These are phyloP conservation scores for Graptemys geographica DNA, from an alignment of 2,797 vertebrate genomes.

Conservation along the genomic window DNA sequence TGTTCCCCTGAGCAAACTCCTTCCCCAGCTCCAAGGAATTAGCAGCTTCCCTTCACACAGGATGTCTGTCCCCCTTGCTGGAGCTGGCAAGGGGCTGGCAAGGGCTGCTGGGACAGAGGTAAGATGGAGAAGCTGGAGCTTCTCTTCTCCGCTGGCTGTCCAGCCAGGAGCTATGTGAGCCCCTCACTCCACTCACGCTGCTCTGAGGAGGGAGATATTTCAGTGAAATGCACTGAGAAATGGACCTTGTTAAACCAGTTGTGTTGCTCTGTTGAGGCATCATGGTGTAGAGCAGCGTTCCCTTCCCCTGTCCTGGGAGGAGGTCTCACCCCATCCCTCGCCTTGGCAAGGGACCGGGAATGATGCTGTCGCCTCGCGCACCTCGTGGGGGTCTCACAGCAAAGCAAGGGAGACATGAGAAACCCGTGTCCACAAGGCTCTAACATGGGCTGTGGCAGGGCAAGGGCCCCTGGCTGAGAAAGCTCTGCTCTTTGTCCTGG, in stretches of 20 bases:
- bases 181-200: too few species aligned
- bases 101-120: background rate
- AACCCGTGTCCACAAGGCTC: background rate
- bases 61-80: background rate
- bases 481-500: background rate
- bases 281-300: background rate
- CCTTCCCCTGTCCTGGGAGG: background rate
- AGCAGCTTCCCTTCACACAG: background rate
- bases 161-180: background rate
- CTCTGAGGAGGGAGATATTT: background rate
- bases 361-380: background rate
- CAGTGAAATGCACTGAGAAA: background rate
- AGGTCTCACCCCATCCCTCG: background rate
- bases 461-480: background rate
- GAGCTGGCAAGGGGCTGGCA: background rate
- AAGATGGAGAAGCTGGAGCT: background rate
- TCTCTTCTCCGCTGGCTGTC: background rate
- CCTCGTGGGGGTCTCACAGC: background rate
- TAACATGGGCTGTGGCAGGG: background rate
- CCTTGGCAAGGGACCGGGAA: background rate
- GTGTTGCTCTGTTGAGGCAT: too few species aligned
- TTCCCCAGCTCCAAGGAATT: background rate
- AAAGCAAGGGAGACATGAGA: background rate
- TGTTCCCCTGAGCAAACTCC: background rate
- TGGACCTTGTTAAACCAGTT: background rate